A percentile compares a stretch with the other conserved stretches of the same genome.
Evolutionary conservation across 1,140 invertebrate species (phyloP).

Genomic region (Euwallacea fornicatus): DNA sequence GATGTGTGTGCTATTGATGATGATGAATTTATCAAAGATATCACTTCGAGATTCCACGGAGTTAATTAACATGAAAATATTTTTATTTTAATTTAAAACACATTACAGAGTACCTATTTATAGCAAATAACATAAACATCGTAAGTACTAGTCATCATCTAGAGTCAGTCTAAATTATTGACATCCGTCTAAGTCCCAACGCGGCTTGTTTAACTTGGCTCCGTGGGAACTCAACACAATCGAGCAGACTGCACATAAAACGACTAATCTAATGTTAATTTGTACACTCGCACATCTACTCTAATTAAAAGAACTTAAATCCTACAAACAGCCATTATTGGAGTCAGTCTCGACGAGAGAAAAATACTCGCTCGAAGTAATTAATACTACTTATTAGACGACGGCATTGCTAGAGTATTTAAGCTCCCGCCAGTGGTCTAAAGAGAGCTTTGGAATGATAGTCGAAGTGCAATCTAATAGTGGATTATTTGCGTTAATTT

Average conservation of each 20-base stretch:
- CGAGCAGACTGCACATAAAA: neutral
- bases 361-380: neutral
- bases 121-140: no score
- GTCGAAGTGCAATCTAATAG: slow-evolving; percentile 12
- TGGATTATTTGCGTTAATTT: slow-evolving; percentile 44
- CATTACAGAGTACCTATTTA: no score
- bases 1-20: no score
- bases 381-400: neutral
- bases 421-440: slow-evolving; percentile 23
- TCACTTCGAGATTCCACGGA: no score
- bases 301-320: neutral
- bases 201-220: no score
- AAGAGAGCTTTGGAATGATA: slow-evolving; percentile 19
- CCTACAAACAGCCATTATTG: slow-evolving; percentile 26
- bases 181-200: no score
- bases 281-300: slow-evolving; percentile 3
- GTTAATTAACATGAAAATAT: no score
- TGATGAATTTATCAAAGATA: no score
- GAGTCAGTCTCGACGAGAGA: slow-evolving; percentile 20
- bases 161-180: no score
- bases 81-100: no score
- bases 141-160: no score
- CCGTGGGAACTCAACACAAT: neutral
- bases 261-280: neutral
- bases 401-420: slow-evolving; percentile 1